Base-by-base conservation (phyloP, 1,140 invertebrate species). In the Goniozus legneri region DNA sequence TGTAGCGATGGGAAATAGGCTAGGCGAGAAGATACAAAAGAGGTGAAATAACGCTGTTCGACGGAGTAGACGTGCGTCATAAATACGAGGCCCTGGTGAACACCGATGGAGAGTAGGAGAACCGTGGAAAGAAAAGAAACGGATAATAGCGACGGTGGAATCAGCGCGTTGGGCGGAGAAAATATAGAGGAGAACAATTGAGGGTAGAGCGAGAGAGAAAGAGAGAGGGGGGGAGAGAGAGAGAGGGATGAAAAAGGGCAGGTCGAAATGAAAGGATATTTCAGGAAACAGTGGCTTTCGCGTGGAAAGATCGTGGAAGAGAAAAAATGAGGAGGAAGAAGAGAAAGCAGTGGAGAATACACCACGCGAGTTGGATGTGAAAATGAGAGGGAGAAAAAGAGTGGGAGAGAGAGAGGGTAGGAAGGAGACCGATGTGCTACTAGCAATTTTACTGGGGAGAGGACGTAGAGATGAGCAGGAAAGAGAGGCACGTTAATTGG, bases 401-500 rank as follows among this genome's bases (percentile, higher is more conserved):
- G 34, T 33, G 39, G 15, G 44, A 41, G 14, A 46, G 30, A 21
- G 24, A 22, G 34, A 44, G 15, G 27, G 21, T 44, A 44, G n/a
- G 20, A 43, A 22, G 40, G 20, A 20, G 13, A 33, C 14, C 43
- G 34, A 40, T 24, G 31, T 8, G 37, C 31, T 22, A 18, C 30
- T 19, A 24, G 45, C 36, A 55, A 56, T 55, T 55, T 58, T 31
- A 38, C 50, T 33, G 33, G 14, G 14, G 32, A 3, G 3, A 13
- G 32, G 13, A 33, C 13, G 32, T 13, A 13, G 8, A 33, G 13
- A 13, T 6, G 8, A 13, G 6, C 3, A 33, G 32, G 31, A 27
- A 27, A 27, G 24, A 13, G 8, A 43, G 34, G 56, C 52, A 55
- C 55, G 58, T 58, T 62, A 62, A 62, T 60, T 62, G 60, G 50